Evolutionary conservation across 2,113 vertebrate genomes (phyloP).

Genomic region (Gopherus flavomarginatus): DNA sequence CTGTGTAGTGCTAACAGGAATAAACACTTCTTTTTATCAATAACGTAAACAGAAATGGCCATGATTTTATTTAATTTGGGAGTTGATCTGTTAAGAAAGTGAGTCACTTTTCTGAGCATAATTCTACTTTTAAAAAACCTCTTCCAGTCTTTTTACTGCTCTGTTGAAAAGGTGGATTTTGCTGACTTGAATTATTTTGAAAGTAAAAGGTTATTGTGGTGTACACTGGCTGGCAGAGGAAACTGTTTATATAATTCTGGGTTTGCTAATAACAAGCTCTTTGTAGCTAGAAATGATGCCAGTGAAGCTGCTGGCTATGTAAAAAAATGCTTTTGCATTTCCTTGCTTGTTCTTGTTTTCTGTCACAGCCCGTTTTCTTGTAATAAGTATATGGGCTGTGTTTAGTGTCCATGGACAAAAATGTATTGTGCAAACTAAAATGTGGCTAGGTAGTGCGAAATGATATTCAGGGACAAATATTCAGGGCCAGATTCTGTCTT

Average conservation of each 20-base stretch:
- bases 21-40: background rate
- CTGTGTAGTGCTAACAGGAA: rapidly evolving
- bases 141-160: conserved; percentile 41
- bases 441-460: conserved; percentile 53
- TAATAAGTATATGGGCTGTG: conserved; percentile 57
- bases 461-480: conserved; percentile 8
- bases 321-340: conserved; percentile 50
- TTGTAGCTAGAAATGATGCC: conserved; percentile 63
- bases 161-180: conserved; percentile 53
- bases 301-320: conserved; percentile 63
- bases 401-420: conserved; percentile 54
- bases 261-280: conserved; percentile 61
- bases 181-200: conserved; percentile 60
- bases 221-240: conserved; percentile 38
- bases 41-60: conserved; percentile 3
- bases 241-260: conserved; percentile 70
- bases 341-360: conserved; percentile 63
- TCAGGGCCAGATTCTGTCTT: conserved; percentile 16
- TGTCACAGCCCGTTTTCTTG: conserved; percentile 53
- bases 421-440: conserved; percentile 33
- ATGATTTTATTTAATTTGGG: conserved; percentile 40
- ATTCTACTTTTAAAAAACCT: conserved; percentile 18
- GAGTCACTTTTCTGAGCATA: conserved; percentile 18
- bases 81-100: conserved; percentile 25
- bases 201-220: conserved; percentile 49